Base-by-base conservation (phyloP, 2,888 invertebrate species). In the Ormyrus rosae region DNA sequence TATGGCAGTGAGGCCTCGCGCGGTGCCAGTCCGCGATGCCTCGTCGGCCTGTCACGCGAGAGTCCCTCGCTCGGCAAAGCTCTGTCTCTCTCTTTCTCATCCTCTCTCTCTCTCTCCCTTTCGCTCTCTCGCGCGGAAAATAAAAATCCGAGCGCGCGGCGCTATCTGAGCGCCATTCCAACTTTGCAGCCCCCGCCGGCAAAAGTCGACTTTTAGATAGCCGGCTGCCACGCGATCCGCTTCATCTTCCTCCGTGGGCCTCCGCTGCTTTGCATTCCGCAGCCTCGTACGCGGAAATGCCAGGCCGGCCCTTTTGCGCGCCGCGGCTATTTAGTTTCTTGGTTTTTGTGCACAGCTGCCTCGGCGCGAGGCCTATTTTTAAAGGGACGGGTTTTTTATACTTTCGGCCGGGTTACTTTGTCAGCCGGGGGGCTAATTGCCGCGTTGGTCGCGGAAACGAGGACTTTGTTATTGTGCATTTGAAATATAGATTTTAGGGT, bases 11-110 rank as follows among this genome's bases (percentile, higher is more conserved):
- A n/a, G 64, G 13, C 2, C 46, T 34, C 69, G 8, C 91, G 89
- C 88, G 90, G 93, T 93, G 89, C 93, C 93, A 93, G 93, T 92
- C 92, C 87, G 89, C 85, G 91, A 91, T 90, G 86, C 86, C 92
- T 91, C 90, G 86, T 83, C 85, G 87, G 89, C 87, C 91, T 91
- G 92, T 88, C 90, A 87, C 88, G 88, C 89, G 86, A 89, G 84
- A 81, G n/a, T n/a, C 34, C 13, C 45, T 67, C 63, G 55, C 70
- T 19, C 19, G 19, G 19, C 19, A 19, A 19, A 19, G 19, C 19
- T 46, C 11, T 63, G 7, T 19, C 7, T 19, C 51, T 48, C 10
- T 45, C n/a, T 67, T 50, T 34, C 46, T 56, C 8, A 10, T 55
- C 19, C 53, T 13, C 48, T 13, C 8, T 34, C 53, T 34, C 55